phyloP scores from a whole-genome alignment of 2,113 vertebrate genomes.

The Phoxinus phoxinus region DNA sequence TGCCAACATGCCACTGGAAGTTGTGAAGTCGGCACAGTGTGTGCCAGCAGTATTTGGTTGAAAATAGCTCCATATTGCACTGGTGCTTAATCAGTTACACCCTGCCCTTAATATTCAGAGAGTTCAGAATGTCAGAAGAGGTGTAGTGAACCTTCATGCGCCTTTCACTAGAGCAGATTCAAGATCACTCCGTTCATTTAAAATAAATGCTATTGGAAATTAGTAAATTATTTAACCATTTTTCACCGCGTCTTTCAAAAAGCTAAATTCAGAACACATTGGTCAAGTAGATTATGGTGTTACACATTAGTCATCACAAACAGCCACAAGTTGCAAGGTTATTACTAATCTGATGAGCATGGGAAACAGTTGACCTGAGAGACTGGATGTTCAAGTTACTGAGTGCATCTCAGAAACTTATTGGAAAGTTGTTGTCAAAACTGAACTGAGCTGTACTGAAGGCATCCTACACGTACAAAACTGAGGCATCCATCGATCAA shows the following conservation, averaged over 20 bases:
- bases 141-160: neutral
- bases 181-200: neutral
- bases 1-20: conserved; percentile 84
- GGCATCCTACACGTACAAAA: neutral
- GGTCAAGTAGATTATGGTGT: neutral
- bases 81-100: conserved; percentile 40
- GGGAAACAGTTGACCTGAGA: conserved; percentile 31
- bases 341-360: conserved; percentile 19
- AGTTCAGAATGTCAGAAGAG: neutral
- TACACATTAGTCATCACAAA: neutral
- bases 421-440: neutral
- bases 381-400: conserved; percentile 50
- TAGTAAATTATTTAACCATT: neutral
- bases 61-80: conserved; percentile 80
- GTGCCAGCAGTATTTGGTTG: conserved; percentile 85
- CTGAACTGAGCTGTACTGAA: neutral
- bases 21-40: conserved; percentile 85
- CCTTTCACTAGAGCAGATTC: neutral
- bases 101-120: conserved; percentile 9
- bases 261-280: neutral
- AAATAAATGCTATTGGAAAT: neutral
- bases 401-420: neutral
- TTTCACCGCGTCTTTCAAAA: neutral
- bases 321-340: neutral
- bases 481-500: neutral